A percentile compares a stretch with the other conserved stretches of the same genome.
Evolutionary conservation across 2,888 invertebrate genomes (phyloP).

Genomic region (Tiliacea aurago): DNA sequence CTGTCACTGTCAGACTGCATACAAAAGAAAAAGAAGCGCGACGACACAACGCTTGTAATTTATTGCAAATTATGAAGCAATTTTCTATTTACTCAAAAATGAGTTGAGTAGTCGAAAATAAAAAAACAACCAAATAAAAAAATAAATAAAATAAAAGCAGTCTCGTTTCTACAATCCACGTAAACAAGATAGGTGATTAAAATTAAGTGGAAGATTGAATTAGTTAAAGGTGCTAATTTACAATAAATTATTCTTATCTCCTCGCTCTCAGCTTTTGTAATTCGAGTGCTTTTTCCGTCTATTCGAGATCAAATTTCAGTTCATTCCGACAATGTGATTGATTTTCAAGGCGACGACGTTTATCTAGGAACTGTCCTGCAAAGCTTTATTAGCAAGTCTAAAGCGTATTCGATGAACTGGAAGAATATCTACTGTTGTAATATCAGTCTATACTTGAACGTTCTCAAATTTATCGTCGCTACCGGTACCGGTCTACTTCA

Average conservation of each 20-base stretch:
- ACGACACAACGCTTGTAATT: too few species aligned
- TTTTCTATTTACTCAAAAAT: too few species aligned
- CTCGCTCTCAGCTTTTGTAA: constrained; percentile 23
- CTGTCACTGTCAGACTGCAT: too few species aligned
- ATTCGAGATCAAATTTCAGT: constrained; percentile 42
- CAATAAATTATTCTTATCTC: constrained; percentile 42
- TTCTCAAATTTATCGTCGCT: neutral
- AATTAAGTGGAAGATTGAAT: constrained; percentile 21
- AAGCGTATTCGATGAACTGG: constrained; percentile 9
- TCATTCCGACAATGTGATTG: constrained; percentile 38
- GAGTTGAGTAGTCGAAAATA: too few species aligned
- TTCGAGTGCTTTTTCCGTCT: constrained; percentile 31
- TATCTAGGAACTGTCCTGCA: constrained; percentile 7
- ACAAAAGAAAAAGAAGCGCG: too few species aligned
- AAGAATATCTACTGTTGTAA: neutral
- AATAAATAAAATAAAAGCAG: neutral
- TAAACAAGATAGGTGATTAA: constrained; percentile 23
- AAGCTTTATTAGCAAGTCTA: constrained; percentile 30
- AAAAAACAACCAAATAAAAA: too few species aligned
- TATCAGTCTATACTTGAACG: neutral
- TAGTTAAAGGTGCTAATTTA: constrained; percentile 32
- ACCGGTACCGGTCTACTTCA: neutral
- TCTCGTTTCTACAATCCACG: neutral
- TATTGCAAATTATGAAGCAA: too few species aligned
- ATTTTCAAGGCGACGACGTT: constrained; percentile 31